phyloP scores from a whole-genome alignment of 2,888 invertebrate genomes.

The Himalopsyche japonica region DNA sequence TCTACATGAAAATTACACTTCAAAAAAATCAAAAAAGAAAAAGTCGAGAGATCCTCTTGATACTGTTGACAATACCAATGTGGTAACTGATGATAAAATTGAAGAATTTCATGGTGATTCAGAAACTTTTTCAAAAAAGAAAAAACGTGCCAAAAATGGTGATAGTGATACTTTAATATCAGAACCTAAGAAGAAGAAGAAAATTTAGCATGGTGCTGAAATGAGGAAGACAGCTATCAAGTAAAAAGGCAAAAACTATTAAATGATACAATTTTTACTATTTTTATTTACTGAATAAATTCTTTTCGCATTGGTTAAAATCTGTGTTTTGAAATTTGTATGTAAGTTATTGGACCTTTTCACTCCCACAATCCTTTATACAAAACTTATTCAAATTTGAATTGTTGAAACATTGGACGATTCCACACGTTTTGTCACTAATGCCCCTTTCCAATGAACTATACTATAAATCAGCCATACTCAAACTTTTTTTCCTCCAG shows the following conservation, averaged over 20 bases:
- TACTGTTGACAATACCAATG: background rate
- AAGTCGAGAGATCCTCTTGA: background rate
- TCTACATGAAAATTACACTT: background rate
- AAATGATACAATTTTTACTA: background rate
- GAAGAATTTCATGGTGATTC: background rate
- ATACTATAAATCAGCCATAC: too few species aligned
- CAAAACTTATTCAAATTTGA: too few species aligned
- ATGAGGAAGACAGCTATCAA: background rate
- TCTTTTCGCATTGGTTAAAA: background rate
- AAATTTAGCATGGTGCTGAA: background rate
- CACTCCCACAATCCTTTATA: background rate
- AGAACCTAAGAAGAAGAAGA: background rate
- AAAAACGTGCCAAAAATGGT: background rate
- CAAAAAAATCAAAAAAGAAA: constrained; percentile 43
- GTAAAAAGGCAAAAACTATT: background rate
- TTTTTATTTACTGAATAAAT: background rate
- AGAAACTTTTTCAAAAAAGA: background rate
- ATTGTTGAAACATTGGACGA: too few species aligned
- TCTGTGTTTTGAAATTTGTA: background rate
- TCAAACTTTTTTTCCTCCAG: too few species aligned
- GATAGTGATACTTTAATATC: background rate
- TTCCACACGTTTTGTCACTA: too few species aligned
- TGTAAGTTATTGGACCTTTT: too few species aligned
- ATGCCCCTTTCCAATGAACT: too few species aligned
- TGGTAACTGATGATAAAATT: background rate